phyloP scores from a whole-genome alignment of 2,113 vertebrate genomes.

The Geococcyx californianus region DNA sequence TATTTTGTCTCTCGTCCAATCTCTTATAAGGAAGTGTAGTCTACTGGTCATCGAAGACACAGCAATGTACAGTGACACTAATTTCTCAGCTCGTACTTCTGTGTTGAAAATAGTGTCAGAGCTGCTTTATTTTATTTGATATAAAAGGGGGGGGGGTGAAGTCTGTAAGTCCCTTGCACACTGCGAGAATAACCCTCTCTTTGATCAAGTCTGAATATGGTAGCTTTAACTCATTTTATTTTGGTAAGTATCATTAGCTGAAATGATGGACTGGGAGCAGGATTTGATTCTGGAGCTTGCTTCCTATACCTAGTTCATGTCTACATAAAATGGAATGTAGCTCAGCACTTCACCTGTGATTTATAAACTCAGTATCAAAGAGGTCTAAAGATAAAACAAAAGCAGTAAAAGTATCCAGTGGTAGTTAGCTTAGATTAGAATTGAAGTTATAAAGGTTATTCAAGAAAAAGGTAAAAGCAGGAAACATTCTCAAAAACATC shows the following conservation, averaged over 20 bases:
- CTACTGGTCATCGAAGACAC: background rate
- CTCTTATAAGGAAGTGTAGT: background rate
- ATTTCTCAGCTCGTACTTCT: background rate
- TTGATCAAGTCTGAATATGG: background rate
- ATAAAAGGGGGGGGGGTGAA: background rate
- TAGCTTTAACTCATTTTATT: background rate
- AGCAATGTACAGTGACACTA: background rate
- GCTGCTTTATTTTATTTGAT: background rate
- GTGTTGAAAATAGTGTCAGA: background rate
- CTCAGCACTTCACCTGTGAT: background rate
- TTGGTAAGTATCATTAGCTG: background rate
- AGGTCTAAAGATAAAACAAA: background rate
- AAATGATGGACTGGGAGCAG: background rate
- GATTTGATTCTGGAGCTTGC: background rate
- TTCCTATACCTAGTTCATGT: background rate
- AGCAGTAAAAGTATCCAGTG: background rate
- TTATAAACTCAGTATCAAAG: background rate
- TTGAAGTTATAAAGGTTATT: background rate
- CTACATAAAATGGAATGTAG: background rate
- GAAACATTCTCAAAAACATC: background rate
- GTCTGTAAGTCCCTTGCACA: background rate
- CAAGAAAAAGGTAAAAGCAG: constrained; percentile 5
- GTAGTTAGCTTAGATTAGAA: background rate
- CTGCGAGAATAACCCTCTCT: background rate
- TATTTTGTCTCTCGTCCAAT: background rate